Percentiles rank a stretch among this genome's conserved stretches.
These are phyloP conservation scores for Pocillopora damicornis DNA, from an alignment of 64 coral and sea anemone species.

Conservation along the genomic window DNA sequence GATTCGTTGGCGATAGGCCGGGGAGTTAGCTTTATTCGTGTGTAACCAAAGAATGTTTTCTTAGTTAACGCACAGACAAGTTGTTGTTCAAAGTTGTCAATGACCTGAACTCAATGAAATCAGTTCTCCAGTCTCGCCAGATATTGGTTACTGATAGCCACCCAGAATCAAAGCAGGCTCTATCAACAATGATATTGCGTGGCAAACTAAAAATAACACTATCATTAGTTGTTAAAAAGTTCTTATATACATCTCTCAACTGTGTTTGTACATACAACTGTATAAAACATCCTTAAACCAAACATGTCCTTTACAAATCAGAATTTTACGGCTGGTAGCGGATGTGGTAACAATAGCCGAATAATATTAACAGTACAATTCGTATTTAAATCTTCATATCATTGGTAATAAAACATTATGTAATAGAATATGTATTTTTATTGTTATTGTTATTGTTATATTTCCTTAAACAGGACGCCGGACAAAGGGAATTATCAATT, in stretches of 20 bases:
- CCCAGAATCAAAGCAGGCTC: conserved; percentile 3
- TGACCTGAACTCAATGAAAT: background rate
- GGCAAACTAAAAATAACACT: background rate
- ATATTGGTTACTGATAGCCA: conserved; percentile 32
- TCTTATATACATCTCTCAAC: background rate
- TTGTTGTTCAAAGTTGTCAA: background rate
- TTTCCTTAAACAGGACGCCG: background rate
- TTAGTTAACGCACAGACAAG: background rate
- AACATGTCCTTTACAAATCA: background rate
- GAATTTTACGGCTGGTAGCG: background rate
- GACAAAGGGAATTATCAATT: background rate
- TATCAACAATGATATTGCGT: background rate
- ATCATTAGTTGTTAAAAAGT: background rate
- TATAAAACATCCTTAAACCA: background rate
- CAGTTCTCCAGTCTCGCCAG: background rate
- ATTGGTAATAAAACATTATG: too few relatives aligned
- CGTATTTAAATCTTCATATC: background rate
- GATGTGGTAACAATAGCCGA: background rate
- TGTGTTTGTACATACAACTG: background rate
- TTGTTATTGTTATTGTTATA: background rate
- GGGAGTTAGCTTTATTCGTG: background rate
- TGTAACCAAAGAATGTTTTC: too few relatives aligned
- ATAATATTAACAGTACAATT: background rate
- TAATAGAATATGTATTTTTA: too few relatives aligned
- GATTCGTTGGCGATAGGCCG: background rate